Conservation (phyloP, 1,140 invertebrate genomes). For the Drosophila triauraria region DNA sequence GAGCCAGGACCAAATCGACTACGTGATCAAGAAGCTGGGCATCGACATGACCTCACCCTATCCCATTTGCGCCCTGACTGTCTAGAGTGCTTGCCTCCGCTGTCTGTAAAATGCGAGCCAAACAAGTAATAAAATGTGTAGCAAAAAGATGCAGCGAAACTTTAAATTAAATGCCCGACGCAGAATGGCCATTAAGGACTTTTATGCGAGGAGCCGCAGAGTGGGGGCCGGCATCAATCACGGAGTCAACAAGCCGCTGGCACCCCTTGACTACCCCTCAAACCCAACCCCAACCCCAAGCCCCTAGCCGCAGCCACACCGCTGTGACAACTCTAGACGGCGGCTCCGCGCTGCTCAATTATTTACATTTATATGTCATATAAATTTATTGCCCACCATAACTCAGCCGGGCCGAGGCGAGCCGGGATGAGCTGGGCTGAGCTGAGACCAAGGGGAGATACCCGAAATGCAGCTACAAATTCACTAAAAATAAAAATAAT, state of each 20-base stretch:
- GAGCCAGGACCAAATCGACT: slow-evolving; percentile 83
- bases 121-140: slow-evolving; percentile 38
- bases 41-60: slow-evolving; percentile 52
- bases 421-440: slow-evolving; percentile 12
- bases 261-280: slow-evolving; percentile 21
- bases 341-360: slow-evolving; percentile 68
- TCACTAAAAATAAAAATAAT: slow-evolving; percentile 61
- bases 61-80: slow-evolving; percentile 39
- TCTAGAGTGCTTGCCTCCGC: slow-evolving; percentile 8
- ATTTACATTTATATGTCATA: slow-evolving; percentile 84
- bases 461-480: slow-evolving; percentile 78
- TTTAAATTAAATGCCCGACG: slow-evolving; percentile 69
- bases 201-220: slow-evolving; percentile 49
- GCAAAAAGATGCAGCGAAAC: slow-evolving; percentile 54
- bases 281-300: slow-evolving; percentile 3
- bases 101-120: slow-evolving; percentile 8
- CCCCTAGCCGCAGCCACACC: slow-evolving; percentile 27
- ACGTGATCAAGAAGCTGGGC: slow-evolving; percentile 76
- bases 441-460: slow-evolving; percentile 55
- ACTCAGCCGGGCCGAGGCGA: slow-evolving; percentile 50
- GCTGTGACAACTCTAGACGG: slow-evolving; percentile 62
- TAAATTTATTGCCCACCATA: slow-evolving; percentile 78
- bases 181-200: slow-evolving; percentile 69
- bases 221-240: slow-evolving; percentile 51
- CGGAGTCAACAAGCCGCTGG: slow-evolving; percentile 55